Base-by-base conservation (phyloP, 2,113 vertebrate species). In the Formicarius rufipectus region DNA sequence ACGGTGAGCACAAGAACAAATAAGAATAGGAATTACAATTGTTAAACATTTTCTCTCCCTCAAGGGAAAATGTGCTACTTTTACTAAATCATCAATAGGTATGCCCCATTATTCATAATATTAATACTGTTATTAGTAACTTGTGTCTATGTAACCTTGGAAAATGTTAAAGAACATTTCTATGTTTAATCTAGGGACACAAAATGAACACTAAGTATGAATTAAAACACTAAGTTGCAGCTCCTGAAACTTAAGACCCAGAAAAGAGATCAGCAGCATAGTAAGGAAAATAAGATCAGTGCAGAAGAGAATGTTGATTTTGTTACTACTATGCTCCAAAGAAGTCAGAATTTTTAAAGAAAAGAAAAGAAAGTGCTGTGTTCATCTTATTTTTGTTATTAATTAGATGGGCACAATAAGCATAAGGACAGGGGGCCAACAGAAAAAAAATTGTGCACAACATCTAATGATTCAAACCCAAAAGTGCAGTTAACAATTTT, bases 401-500 rank as follows among this genome's bases (percentile, higher is more conserved):
- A 59, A 42, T 12, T 60, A 24, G 10, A 62, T 73, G 12, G 6
- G 7, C 39, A 49, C 15, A 30, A 33, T 27, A 82, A 56, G 6
- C 7, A 68, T 7, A 72, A 50, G 7, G 14, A 78, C 82, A 47
- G 4, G n/a, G 47, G 9, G 3, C 10, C 22, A 55, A 13, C 1
- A 7, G 74, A 69, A 73, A 23, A 87, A 94, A 86, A 81, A 68
- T 55, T 42, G 35, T 84, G 63, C 7, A 44, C 16, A 73, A 55
- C 23, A 68, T 37, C 19, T 49, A 79, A 63, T 2, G 10, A 67
- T 81, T 30, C 66, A 90, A 96, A 94, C 20, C 47, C 7, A 20
- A 82, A 95, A 95, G 88, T 55, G 28, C 19, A 89, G 35, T 81
- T 96, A 92, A 84, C 78, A 89, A 28, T 72, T 86, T 84, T 64